These are phyloP conservation scores for Cephalotes varians DNA, from an alignment of 2,888 invertebrate genomes.

Conservation along the genomic window DNA sequence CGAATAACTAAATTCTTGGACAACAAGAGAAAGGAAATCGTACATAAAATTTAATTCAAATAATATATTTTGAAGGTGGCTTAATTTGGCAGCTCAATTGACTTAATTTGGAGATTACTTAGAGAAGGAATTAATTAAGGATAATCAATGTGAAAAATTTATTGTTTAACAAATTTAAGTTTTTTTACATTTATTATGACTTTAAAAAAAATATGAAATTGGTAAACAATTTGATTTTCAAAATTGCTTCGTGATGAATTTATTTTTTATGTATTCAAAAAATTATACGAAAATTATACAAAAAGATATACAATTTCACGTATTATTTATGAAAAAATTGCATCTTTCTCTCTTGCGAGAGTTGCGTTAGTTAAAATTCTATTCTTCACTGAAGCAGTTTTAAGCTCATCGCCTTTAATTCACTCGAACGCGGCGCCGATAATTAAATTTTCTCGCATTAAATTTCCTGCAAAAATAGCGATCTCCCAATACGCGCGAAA, in stretches of 20 bases:
- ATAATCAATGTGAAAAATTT: not conserved
- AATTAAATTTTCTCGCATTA: conserved; percentile 16
- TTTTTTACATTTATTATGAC: not conserved
- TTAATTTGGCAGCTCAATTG: no score
- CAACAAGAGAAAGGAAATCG: not conserved
- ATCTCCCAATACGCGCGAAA: not conserved
- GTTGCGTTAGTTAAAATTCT: not conserved
- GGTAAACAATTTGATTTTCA: not conserved
- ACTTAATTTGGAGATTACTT: no score
- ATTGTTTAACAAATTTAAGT: no score
- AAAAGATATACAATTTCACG: not conserved
- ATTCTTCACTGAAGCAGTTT: not conserved
- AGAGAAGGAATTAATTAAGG: no score
- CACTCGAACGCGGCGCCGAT: not conserved
- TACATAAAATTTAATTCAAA: not conserved
- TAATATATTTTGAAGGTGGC: no score
- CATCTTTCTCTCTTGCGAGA: not conserved
- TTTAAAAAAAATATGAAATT: not conserved
- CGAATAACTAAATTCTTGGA: not conserved
- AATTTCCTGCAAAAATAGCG: conserved; percentile 11
- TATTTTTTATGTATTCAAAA: not conserved
- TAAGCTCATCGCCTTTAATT: conserved; percentile 9
- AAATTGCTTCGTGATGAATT: not conserved
- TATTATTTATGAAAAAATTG: not conserved
- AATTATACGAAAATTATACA: not conserved